Base-by-base conservation (phyloP, 2,888 invertebrate genomes). In the Adineta ricciae region DNA sequence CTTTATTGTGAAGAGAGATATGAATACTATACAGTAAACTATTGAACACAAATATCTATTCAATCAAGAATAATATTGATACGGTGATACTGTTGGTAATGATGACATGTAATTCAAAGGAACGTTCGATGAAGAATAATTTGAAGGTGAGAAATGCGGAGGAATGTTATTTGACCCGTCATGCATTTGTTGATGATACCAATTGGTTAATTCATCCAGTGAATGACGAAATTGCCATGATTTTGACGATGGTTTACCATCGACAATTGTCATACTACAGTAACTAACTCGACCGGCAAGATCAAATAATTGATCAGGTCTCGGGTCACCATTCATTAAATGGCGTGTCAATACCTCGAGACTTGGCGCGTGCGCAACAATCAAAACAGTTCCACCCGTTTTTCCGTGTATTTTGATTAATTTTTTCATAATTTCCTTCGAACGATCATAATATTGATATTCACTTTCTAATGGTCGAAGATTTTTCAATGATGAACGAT, bases 371-470 rank as follows among this genome's bases (percentile, higher is more conserved):
- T 78, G 78, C 41, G 41, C 78, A 41, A 78, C 78, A 38, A 78
- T n/a, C n/a, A 78, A 78, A 78, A 78, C 32, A 0, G 78, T 78
- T 11, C 78, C 78, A 78, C 78, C 78, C 11, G 78, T 78, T 41
- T 78, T 41, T 41, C 14, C 24, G 19, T 78, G 78, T 41, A 78
- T 24, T 41, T 78, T 78, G 24, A 78, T 41, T 38, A 78, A n/a
- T 41, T 78, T 41, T 78, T 78, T 41, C 41, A 78, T 78, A 1
- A 32, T 41, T 2, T 78, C 78, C 41, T n/a, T 78, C n/a, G 78
- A 78, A 41, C 78, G 78, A 16, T 78, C 78, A 41, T 78, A 78
- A 78, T 78, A 78, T 41, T 78, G 41, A 78, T 78, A 24, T 41
- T 41, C 78, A 78, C 9, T 41, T 24, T 78, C 78, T 24, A n/a